Base-by-base conservation (phyloP, 2,113 vertebrate genomes). In the Lasiurus borealis region DNA sequence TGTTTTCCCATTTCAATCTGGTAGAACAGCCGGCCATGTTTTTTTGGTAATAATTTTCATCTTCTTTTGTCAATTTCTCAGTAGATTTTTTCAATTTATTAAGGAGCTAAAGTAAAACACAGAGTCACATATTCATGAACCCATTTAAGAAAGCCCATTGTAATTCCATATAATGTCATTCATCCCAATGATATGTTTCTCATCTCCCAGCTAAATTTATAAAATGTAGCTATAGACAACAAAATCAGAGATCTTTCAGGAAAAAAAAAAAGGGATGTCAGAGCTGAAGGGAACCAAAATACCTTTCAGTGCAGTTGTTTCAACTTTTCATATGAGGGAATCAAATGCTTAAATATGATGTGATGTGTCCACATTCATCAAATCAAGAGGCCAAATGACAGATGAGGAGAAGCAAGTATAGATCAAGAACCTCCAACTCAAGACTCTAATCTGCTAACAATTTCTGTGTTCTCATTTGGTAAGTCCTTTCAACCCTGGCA, bases 11-110 rank as follows among this genome's bases (percentile, higher is more conserved):
- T 91, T 99, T 99, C 69, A 99, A 98, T 85, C 99, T 98, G 71
- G 98, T 98, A 94, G 98, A 98, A 95, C 99, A 98, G 78, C 99
- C 98, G 5, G 98, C 98, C 96, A 99, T 94, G 97, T 99, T 99
- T 93, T 98, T 98, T 72, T 97, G 98, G 72, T 99, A 99, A 97
- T 99, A 99, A 52, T 98, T 98, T 85, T 99, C 99, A 93, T 99
- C 99, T 93, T 98, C 98, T 87, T 98, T 98, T 44, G 97, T 88
- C 97, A 99, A 96, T 64, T 98, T 96, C 94, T 99, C 98, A 31
- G 99, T 98, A 0, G 99, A 99, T 97, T 99, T 99, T 91, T 98
- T 99, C 97, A 99, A 95, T 93, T 99, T 99, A 97, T 98, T 99
- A 19, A 99, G 97, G 97, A 99, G 98, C 99, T 99, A 91, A 82